These are phyloP conservation scores for Magallana gigas DNA, from an alignment of 1,140 invertebrate genomes.

Conservation along the genomic window DNA sequence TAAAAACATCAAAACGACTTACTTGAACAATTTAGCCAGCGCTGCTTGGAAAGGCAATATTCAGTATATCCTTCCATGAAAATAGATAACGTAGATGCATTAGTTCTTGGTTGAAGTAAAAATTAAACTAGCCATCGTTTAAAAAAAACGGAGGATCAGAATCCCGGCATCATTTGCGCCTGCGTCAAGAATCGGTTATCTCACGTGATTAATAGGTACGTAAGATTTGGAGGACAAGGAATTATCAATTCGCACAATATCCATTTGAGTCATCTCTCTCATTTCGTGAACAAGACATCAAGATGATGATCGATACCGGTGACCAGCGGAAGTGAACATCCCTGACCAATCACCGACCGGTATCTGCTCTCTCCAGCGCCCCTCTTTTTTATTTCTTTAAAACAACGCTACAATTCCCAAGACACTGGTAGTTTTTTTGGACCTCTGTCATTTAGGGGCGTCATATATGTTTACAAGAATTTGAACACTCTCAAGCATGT, in stretches of 20 bases:
- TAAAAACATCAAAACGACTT: neutral
- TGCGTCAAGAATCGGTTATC: neutral
- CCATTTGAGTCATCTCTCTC: conserved; percentile 30
- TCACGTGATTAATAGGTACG: conserved; percentile 20
- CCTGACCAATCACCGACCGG: conserved; percentile 14
- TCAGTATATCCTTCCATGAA: conserved; percentile 34
- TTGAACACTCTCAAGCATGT: conserved; percentile 37
- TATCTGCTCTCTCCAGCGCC: neutral
- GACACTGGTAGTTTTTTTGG: neutral
- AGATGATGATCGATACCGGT: conserved; percentile 17
- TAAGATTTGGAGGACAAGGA: neutral
- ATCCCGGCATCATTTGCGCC: conserved; percentile 23
- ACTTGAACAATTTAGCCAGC: conserved; percentile 14
- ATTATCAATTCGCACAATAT: conserved; percentile 31
- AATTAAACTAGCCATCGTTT: neutral
- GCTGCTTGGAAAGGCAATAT: conserved; percentile 29
- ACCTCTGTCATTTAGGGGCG: conserved; percentile 9
- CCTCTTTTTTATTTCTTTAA: too few species aligned
- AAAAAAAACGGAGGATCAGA: conserved; percentile 2
- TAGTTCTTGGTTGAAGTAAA: neutral
- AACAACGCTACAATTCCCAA: too few species aligned
- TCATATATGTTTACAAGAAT: conserved; percentile 33
- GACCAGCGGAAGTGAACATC: neutral
- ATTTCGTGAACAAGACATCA: neutral
- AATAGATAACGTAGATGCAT: conserved; percentile 21